These are phyloP conservation scores for Notothenia rossii DNA, from an alignment of 2,113 vertebrate species.

Conservation along the genomic window DNA sequence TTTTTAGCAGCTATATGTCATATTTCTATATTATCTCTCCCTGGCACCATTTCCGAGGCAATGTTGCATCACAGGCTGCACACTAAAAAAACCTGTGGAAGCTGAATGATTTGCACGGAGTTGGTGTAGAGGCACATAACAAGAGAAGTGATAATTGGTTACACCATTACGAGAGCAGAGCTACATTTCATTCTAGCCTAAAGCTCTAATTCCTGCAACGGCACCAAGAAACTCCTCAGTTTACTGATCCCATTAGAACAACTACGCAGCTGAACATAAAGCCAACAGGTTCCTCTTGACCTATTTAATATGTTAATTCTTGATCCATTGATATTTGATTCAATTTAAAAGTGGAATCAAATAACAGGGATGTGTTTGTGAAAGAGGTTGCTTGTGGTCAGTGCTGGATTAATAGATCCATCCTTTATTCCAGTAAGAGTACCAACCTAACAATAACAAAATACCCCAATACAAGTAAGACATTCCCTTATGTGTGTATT, in stretches of 20 bases:
- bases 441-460: neutral
- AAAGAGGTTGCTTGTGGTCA: neutral
- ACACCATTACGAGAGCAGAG: neutral
- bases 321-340: neutral
- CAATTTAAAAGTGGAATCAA: neutral
- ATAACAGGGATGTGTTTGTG: neutral
- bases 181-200: neutral
- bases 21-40: no score
- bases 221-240: neutral
- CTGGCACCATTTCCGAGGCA: no score
- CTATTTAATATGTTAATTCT: neutral
- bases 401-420: neutral
- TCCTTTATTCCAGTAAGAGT: neutral
- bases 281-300: neutral
- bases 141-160: conserved; percentile 3
- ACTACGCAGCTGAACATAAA: neutral
- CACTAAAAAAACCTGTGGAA: neutral
- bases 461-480: neutral
- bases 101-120: neutral
- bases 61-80: neutral
- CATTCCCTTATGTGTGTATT: neutral
- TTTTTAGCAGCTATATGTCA: neutral
- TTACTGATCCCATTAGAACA: neutral
- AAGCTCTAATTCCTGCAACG: neutral
- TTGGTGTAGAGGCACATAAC: neutral